phyloP scores from a whole-genome alignment of 2,113 vertebrate genomes.

The Halcyon malimbica region DNA sequence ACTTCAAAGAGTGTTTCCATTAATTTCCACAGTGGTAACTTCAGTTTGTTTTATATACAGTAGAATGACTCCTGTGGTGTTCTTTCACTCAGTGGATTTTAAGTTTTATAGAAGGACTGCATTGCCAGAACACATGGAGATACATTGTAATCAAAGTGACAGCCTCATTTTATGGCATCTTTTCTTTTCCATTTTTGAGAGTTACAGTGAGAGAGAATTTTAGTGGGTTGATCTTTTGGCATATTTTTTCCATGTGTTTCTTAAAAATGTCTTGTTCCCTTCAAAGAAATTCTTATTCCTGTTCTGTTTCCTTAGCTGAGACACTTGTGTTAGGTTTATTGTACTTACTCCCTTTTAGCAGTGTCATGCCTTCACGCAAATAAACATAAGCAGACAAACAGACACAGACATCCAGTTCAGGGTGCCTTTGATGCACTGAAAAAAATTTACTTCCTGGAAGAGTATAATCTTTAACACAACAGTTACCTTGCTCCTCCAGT shows the following conservation, averaged over 20 bases:
- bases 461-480: neutral
- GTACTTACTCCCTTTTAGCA: neutral
- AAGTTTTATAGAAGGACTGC: neutral
- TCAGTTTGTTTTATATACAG: neutral
- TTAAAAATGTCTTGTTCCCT: neutral
- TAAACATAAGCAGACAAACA: neutral
- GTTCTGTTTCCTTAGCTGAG: neutral
- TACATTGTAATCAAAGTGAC: neutral
- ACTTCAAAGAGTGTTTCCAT: neutral
- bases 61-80: neutral
- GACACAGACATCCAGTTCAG: neutral
- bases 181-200: neutral
- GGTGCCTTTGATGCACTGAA: neutral
- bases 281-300: neutral
- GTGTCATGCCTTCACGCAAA: neutral
- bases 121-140: neutral
- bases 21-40: neutral
- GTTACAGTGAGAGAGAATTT: neutral
- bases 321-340: slow-evolving; percentile 7
- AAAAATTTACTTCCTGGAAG: neutral
- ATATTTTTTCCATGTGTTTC: neutral
- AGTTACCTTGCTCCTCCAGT: neutral
- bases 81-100: neutral
- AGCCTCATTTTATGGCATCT: neutral
- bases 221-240: neutral